Base-by-base conservation (phyloP, 2,113 vertebrate species). In the Ivindomyrus marchei region DNA sequence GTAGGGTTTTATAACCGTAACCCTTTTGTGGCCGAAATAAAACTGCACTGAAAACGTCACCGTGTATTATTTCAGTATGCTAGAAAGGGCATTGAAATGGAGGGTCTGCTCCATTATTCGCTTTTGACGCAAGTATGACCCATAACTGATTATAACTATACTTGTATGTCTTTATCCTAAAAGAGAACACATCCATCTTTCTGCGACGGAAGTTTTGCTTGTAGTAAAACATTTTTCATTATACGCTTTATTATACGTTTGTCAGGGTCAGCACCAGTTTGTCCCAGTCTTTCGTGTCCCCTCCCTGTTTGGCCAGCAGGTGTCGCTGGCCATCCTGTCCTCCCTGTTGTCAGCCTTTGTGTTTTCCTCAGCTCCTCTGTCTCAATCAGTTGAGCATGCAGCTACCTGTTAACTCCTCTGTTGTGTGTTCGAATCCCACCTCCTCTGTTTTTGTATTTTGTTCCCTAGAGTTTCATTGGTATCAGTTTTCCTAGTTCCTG, bases 1-100 rank as follows among this genome's bases (percentile, higher is more conserved):
- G 95, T 96, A 95, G 46, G n/a, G 27, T 27, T 58, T 58, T 56
- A 31, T 88, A 88, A 88, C 19, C 49, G 52, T 31, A n/a, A 36
- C 49, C 8, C 5, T 31, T 52, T 87, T 49, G 46, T 87, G 21
- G 24, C 13, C 5, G 49, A 87, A 87, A 87, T 47, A 15, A 36
- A 36, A 17, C 3, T 52, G 15, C 17, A 87, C 19, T 31, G 85
- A 27, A 17, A 87, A 53, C 46, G 24, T 24, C 19, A 27, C 27
- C 27, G 62, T 85, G 21, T 27, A 46, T 46, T 85, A 80, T 80
- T 42, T 42, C 36, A 42, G 4, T 17, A 42, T 80, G 74, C 74
- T 19, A 80, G 36, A 80, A 19, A 15, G 6, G 4, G 4, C 15
- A 42, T 39, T 80, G 15, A 80, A 42, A 80, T 77, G n/a, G 62